Evolutionary conservation across 2,113 vertebrate genomes (phyloP).

Genomic region (Pelobates fuscus): DNA sequence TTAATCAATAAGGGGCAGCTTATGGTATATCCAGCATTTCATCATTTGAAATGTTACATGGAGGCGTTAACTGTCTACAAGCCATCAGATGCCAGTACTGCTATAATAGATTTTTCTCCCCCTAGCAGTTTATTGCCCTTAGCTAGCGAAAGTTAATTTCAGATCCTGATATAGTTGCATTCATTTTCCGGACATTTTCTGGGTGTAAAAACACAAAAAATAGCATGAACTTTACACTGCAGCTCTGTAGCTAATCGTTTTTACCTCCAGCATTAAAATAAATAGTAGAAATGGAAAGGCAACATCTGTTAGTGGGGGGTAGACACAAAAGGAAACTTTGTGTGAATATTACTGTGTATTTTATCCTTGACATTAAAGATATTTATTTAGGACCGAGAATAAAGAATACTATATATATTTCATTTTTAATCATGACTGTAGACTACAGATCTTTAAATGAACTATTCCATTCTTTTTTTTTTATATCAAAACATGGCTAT

Average conservation of each 20-base stretch:
- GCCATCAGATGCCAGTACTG: constrained; percentile 64
- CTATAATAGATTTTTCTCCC: constrained; percentile 70
- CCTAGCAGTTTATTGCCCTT: constrained; percentile 78
- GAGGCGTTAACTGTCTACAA: constrained; percentile 65
- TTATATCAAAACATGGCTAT: no score
- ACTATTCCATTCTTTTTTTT: no score
- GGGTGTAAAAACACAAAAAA: constrained; percentile 60
- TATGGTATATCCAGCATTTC: constrained; percentile 63
- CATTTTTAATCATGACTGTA: no score
- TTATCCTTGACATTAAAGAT: no score
- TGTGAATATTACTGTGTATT: no score
- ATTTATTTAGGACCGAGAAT: no score
- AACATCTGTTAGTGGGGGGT: constrained; percentile 49
- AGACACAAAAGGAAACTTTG: constrained; percentile 52
- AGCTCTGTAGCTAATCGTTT: constrained; percentile 63
- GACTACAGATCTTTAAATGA: no score
- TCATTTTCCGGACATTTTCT: constrained; percentile 78
- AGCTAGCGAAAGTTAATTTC: constrained; percentile 91
- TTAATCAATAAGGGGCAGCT: constrained; percentile 63
- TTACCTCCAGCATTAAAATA: constrained; percentile 65
- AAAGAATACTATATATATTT: no score
- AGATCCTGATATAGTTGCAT: constrained; percentile 84
- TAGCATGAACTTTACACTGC: constrained; percentile 55
- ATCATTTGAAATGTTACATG: constrained; percentile 72
- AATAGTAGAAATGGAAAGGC: constrained; percentile 43